These are phyloP conservation scores for Lucilia sericata DNA, from an alignment of 1,140 invertebrate genomes.

Conservation along the genomic window DNA sequence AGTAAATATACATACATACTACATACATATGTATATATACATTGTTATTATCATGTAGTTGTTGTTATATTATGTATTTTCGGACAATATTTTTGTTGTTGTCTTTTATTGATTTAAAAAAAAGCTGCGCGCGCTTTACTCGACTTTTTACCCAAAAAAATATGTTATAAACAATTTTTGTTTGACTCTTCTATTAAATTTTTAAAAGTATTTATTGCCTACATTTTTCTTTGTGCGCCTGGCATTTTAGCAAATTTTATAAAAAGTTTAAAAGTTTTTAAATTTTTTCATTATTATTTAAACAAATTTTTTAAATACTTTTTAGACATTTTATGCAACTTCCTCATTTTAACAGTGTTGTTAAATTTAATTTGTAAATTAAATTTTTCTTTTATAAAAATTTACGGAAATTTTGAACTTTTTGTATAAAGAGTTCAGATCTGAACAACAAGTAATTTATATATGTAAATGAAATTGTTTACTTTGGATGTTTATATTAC, in stretches of 20 bases:
- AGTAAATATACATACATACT: too few relatives aligned
- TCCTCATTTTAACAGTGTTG: neutral
- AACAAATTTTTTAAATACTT: slow-evolving; percentile 18
- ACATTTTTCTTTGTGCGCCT: neutral
- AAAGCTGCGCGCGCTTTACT: slow-evolving; percentile 20
- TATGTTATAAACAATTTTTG: neutral
- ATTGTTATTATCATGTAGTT: neutral
- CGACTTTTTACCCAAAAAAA: neutral
- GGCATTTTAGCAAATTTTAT: slow-evolving; percentile 27
- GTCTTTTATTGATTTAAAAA: slow-evolving; percentile 1
- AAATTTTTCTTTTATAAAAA: neutral
- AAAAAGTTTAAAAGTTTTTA: slow-evolving; percentile 26
- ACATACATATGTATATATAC: neutral
- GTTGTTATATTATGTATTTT: neutral
- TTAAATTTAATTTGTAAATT: neutral
- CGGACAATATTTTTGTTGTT: neutral
- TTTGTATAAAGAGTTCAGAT: neutral
- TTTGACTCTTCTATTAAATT: neutral
- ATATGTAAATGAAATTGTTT: neutral
- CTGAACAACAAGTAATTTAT: neutral
- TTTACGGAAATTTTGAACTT: slow-evolving; percentile 26
- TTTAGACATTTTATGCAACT: neutral
- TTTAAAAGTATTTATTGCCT: neutral
- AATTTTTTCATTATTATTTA: slow-evolving; percentile 18
- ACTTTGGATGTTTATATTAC: too few relatives aligned